A percentile compares a stretch with the other conserved stretches of the same genome.
Conservation (phyloP, 30 jellyfish, hydroid and myxozoan species). For the Catostylus mosaicus region DNA sequence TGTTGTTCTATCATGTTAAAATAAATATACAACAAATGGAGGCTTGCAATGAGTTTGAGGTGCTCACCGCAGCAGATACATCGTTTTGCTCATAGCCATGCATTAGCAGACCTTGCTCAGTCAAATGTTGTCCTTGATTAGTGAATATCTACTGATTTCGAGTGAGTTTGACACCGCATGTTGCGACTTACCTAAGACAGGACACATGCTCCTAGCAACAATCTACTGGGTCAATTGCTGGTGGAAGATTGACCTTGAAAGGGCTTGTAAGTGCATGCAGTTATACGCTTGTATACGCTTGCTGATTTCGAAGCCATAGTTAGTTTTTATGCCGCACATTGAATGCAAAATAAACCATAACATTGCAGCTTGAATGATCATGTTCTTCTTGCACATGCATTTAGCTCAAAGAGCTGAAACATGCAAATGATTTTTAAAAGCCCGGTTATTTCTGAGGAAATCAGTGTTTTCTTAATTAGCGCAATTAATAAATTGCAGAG, state of each 20-base stretch:
- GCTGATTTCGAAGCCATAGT: constrained; percentile 24
- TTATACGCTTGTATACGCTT: constrained; percentile 47
- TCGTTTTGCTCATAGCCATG: neutral
- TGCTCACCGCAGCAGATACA: constrained; percentile 13
- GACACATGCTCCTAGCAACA: constrained; percentile 18
- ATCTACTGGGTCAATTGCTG: constrained; percentile 3
- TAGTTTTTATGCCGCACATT: neutral
- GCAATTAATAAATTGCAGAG: neutral
- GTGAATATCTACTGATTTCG: constrained; percentile 29
- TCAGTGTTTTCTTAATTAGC: too few species aligned
- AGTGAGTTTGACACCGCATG: constrained; percentile 51
- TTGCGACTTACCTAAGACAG: constrained; percentile 56
- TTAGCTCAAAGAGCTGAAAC: neutral
- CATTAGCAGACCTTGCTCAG: constrained; percentile 48
- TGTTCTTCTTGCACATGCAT: neutral
- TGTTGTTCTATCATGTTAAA: neutral
- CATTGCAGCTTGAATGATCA: neutral
- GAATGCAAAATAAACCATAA: neutral
- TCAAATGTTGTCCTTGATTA: constrained; percentile 31
- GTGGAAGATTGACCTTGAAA: constrained; percentile 49
- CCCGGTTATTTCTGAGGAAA: too few species aligned
- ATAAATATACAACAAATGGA: neutral
- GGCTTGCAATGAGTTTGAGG: constrained; percentile 11
- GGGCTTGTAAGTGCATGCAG: constrained; percentile 33
- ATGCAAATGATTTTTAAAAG: neutral